Base-by-base conservation (phyloP, 2,113 vertebrate genomes). In the Aspidoscelis tigris region DNA sequence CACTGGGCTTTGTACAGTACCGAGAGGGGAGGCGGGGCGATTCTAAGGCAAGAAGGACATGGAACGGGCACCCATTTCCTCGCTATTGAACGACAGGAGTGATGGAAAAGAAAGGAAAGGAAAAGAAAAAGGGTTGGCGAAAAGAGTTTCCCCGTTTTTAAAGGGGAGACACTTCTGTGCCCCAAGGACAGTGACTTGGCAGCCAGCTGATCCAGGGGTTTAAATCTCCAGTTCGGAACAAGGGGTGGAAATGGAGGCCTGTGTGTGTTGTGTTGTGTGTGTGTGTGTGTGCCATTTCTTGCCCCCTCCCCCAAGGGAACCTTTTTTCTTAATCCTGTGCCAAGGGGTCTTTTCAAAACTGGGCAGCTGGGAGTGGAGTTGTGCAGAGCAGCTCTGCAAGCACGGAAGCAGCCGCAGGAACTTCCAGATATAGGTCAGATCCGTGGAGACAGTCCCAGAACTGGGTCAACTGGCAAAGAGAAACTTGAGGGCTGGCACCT, bases 341-440 rank as follows among this genome's bases (percentile, higher is more conserved):
- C 24, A 7, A 44, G 10, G 26, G 44, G 20, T 24, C 8, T 72
- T 61, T 61, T 65, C 24, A 61, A 70, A 66, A 43, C 3, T 3
- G 3, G 41, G 12, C 1, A 20, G 0, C 1, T 3, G 9, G 4
- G 3, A 10, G 33, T 22, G 24, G 43, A 14, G 41, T 20, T 24
- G n/a, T 4, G 2, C 9, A 2, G 18, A 3, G 50, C 66, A 3
- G 22, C 64, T 24, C 43, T 44, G 1, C 44, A 10, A 5, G 22
- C 2, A 0, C 2, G 47, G 16, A 69, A 50, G 21, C 33, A 55
- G 33, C 6, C 12, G 22, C 24, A 75, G 21, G 68, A 8, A n/a
- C 3, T 39, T 71, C 0, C 21, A 64, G 55, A 79, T 74, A n/a
- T 79, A 84, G 83, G 77, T 85, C 83, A 79, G 41, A 53, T 18